These are phyloP conservation scores for Neuroterus valhalla DNA, from an alignment of 1,140 invertebrate genomes.

Conservation along the genomic window DNA sequence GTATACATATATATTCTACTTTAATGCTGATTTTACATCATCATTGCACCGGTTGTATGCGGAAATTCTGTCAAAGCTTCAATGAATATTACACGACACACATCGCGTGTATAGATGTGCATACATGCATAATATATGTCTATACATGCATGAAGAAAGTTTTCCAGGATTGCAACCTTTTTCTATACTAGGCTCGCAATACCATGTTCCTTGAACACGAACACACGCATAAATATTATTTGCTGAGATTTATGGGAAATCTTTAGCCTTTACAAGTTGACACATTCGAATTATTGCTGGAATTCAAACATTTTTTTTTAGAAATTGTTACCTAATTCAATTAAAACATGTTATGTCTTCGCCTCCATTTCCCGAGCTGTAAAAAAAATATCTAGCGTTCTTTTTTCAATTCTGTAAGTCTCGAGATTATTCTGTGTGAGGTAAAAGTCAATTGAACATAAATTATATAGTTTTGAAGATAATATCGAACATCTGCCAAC, in stretches of 20 bases:
- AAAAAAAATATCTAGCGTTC: too few relatives aligned
- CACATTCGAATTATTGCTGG: constrained; percentile 3
- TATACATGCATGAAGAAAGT: constrained; percentile 58
- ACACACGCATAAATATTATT: constrained; percentile 4
- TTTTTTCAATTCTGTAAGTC: too few relatives aligned
- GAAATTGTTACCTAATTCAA: not conserved
- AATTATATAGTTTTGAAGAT: too few relatives aligned
- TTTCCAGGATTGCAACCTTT: not conserved
- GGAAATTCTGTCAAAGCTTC: constrained; percentile 51
- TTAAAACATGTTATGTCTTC: not conserved
- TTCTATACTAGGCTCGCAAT: not conserved
- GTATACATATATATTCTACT: not conserved
- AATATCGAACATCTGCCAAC: too few relatives aligned
- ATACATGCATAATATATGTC: constrained; percentile 57
- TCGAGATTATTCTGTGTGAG: too few relatives aligned
- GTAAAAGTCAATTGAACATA: too few relatives aligned
- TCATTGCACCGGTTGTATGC: not conserved
- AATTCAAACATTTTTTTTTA: constrained; percentile 7
- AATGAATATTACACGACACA: constrained; percentile 57
- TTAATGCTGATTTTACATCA: constrained; percentile 12
- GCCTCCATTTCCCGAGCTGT: too few relatives aligned
- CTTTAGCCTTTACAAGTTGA: not conserved
- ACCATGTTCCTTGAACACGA: not conserved
- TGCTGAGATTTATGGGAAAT: constrained; percentile 1
- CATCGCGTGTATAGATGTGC: constrained; percentile 1